phyloP scores from a whole-genome alignment of 2,888 invertebrate genomes.

The Melanargia galathea region DNA sequence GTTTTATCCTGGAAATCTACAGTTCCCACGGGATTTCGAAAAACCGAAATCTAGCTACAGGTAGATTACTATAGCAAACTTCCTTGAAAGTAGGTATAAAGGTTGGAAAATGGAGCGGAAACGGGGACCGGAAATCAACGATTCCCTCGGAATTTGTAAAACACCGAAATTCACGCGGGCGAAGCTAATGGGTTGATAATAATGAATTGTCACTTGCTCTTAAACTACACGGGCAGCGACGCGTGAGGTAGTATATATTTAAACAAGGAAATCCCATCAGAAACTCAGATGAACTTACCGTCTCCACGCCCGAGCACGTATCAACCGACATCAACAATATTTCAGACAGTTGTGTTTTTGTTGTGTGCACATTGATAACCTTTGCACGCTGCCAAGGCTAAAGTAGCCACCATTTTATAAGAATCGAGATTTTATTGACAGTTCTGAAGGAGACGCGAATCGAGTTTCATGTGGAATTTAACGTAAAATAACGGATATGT shows the following conservation, averaged over 20 bases:
- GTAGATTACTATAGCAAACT: too few relatives aligned
- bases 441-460: background rate
- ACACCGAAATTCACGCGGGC: too few relatives aligned
- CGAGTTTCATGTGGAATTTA: conserved; percentile 2
- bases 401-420: background rate
- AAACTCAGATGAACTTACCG: conserved; percentile 26
- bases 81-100: too few relatives aligned
- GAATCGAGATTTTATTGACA: background rate
- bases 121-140: too few relatives aligned
- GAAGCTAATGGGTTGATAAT: too few relatives aligned
- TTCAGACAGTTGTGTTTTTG: background rate
- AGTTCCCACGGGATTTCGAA: too few relatives aligned
- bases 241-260: conserved; percentile 31
- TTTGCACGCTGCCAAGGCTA: background rate
- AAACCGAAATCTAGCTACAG: too few relatives aligned
- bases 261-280: conserved; percentile 37
- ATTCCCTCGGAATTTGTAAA: too few relatives aligned
- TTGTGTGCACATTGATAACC: conserved; percentile 23
- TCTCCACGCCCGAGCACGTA: conserved; percentile 26
- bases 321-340: conserved; percentile 1
- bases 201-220: conserved; percentile 18
- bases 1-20: too few relatives aligned
- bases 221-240: conserved; percentile 25
- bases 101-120: too few relatives aligned
- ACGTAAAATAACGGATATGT: background rate